Percentiles rank a stretch among this genome's conserved stretches.
These are phyloP conservation scores for Rhodophaea formosa DNA, from an alignment of 2,888 invertebrate species.

Conservation along the genomic window DNA sequence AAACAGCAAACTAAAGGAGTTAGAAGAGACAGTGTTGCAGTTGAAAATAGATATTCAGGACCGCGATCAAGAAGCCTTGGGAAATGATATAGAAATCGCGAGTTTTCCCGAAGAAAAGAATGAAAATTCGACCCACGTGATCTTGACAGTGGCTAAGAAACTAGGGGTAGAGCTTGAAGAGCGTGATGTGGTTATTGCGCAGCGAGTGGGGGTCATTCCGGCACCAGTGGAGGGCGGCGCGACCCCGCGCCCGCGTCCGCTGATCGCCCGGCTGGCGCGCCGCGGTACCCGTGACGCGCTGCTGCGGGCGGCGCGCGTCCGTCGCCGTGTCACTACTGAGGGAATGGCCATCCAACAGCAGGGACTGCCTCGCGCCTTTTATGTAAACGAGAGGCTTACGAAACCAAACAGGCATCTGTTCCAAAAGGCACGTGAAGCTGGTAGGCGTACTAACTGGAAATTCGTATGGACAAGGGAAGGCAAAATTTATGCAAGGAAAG, in stretches of 20 bases:
- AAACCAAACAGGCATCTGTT: no score
- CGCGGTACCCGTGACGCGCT: conserved; percentile 1
- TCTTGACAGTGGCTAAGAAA: conserved; percentile 13
- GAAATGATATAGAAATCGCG: conserved; percentile 17
- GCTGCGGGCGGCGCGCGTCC: conserved; percentile 18
- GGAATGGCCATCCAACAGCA: not conserved
- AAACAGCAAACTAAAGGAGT: not conserved
- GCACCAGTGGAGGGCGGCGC: not conserved
- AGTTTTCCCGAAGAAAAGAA: conserved; percentile 3
- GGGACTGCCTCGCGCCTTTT: not conserved
- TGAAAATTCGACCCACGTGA: conserved; percentile 8
- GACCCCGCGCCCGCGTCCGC: conserved; percentile 5
- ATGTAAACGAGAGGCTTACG: not conserved
- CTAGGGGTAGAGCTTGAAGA: conserved; percentile 17
- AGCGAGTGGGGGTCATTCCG: conserved; percentile 5
- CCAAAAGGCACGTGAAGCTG: no score
- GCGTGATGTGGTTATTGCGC: conserved; percentile 7
- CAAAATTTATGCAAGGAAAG: no score
- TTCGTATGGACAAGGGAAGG: no score
- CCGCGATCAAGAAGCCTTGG: conserved; percentile 13
- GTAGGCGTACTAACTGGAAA: no score
- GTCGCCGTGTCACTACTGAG: conserved; percentile 1
- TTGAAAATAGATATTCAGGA: conserved; percentile 16
- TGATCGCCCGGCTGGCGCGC: conserved; percentile 7
- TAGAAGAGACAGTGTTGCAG: conserved; percentile 9